Percentiles rank a stretch among this genome's conserved stretches.
phyloP scores from a whole-genome alignment of 2,797 vertebrate genomes.

The Sebastolobus alascanus region DNA sequence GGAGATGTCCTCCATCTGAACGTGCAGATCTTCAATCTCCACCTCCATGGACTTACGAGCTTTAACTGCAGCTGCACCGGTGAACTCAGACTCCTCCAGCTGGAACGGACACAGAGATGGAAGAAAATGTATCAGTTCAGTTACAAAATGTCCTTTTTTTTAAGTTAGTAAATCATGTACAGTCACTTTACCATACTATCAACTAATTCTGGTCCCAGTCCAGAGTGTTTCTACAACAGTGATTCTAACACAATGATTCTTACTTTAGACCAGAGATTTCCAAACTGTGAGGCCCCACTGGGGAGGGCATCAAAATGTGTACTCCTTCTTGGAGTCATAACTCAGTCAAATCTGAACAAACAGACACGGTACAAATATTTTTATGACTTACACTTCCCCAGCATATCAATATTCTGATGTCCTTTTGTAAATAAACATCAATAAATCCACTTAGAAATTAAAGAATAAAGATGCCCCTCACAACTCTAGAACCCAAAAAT shows the following conservation, averaged over 20 bases:
- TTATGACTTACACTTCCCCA: background rate
- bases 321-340: background rate
- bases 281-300: background rate
- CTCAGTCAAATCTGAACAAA: background rate
- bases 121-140: background rate
- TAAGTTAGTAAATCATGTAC: background rate
- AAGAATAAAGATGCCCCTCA: background rate
- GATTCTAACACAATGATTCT: background rate
- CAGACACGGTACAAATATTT: background rate
- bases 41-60: conserved; percentile 97
- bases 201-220: background rate
- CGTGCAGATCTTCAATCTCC: conserved; percentile 97
- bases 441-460: background rate
- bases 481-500: background rate
- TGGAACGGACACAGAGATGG: conserved; percentile 60
- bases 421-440: background rate
- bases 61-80: conserved; percentile 93
- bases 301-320: background rate
- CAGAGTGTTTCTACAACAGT: background rate
- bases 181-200: background rate
- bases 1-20: conserved; percentile 96
- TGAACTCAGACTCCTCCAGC: conserved; percentile 99
- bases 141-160: background rate
- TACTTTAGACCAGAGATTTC: background rate
- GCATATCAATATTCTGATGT: background rate